Conservation (phyloP, 2,797 vertebrate genomes). For the Salarias fasciatus region DNA sequence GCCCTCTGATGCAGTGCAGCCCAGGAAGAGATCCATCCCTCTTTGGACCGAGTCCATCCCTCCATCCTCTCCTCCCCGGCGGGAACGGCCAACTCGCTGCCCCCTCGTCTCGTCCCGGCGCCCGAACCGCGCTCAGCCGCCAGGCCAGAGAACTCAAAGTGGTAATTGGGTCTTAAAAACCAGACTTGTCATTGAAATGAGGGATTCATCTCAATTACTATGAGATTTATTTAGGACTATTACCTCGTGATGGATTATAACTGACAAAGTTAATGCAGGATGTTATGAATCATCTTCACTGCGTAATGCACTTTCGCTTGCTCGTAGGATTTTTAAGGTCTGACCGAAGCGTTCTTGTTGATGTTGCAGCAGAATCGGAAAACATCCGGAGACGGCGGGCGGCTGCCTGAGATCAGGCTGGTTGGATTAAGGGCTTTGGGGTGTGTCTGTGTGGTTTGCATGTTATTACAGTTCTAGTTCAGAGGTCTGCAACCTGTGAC, state of each 20-base stretch:
- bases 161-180: conserved; percentile 88
- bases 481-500: too few species aligned
- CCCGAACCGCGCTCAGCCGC: conserved; percentile 53
- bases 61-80: conserved; percentile 48
- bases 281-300: conserved; percentile 78
- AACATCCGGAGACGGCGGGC: conserved; percentile 35
- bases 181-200: conserved; percentile 85
- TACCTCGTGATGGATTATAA: conserved; percentile 85
- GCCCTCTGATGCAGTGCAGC: conserved; percentile 68
- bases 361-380: conserved; percentile 47
- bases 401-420: too few species aligned
- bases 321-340: conserved; percentile 73
- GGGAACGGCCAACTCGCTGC: conserved; percentile 53
- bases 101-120: conserved; percentile 48
- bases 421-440: too few species aligned
- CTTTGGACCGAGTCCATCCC: conserved; percentile 80
- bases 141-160: conserved; percentile 74
- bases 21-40: conserved; percentile 64
- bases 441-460: too few species aligned
- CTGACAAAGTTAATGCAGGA: conserved; percentile 82
- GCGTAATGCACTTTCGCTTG: conserved; percentile 71
- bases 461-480: too few species aligned
- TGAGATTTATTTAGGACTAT: conserved; percentile 85
- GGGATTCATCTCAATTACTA: conserved; percentile 87
- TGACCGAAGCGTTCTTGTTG: conserved; percentile 75